Conservation (phyloP, 2,113 vertebrate species). For the Macaca fascicularis region DNA sequence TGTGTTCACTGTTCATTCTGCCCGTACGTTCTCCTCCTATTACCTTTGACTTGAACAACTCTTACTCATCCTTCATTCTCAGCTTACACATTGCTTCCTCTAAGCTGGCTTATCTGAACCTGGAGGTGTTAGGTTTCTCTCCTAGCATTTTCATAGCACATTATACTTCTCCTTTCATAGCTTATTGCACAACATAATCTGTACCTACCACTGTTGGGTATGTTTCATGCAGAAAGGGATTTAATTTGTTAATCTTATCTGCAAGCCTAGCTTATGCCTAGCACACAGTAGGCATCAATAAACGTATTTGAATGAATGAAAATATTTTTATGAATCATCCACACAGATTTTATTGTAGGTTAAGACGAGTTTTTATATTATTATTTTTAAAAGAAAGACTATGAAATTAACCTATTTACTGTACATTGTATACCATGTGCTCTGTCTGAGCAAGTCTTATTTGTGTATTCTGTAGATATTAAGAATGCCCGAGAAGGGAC, state of each 20-base stretch:
- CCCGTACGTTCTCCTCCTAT: background rate
- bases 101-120: background rate
- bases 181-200: background rate
- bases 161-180: background rate
- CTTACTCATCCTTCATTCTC: background rate
- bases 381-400: background rate
- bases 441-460: slow-evolving; percentile 1
- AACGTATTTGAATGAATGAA: background rate
- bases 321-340: background rate
- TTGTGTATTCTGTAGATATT: slow-evolving; percentile 87
- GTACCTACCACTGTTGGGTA: background rate
- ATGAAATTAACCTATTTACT: slow-evolving; percentile 24
- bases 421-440: background rate
- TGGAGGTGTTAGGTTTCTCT: background rate
- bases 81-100: background rate
- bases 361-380: background rate
- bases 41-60: background rate
- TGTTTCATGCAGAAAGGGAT: background rate
- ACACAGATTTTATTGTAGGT: background rate
- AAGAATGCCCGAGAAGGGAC: slow-evolving; percentile 97
- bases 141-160: background rate
- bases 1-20: background rate
- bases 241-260: slow-evolving; percentile 22
- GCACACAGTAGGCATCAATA: background rate
- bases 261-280: background rate